Conservation (phyloP, 1,140 invertebrate genomes). For the Linepithema humile region DNA sequence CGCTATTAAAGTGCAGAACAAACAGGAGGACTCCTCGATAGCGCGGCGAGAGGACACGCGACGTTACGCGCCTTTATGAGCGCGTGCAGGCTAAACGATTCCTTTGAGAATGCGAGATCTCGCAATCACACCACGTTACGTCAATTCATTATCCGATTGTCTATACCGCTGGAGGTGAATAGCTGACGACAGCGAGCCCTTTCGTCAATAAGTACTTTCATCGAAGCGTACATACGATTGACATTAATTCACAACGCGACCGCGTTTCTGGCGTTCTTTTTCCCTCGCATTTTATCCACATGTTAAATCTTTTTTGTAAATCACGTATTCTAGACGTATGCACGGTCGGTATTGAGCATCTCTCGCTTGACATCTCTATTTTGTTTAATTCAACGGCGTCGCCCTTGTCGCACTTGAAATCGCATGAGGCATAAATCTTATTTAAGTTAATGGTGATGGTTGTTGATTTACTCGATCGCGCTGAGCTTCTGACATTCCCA, state of each 20-base stretch:
- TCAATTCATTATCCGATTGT: conserved; percentile 48
- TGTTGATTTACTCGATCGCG: neutral
- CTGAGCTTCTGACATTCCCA: conserved; percentile 4
- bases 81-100: conserved; percentile 37
- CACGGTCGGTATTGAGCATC: neutral
- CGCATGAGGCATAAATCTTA: neutral
- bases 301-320: neutral
- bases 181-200: conserved; percentile 14
- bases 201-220: neutral
- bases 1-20: conserved; percentile 76
- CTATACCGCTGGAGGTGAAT: neutral
- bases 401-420: neutral
- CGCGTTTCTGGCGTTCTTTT: neutral
- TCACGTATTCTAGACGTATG: neutral
- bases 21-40: conserved; percentile 67
- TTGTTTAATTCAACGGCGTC: neutral
- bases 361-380: neutral
- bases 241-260: neutral
- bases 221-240: neutral
- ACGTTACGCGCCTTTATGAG: conserved; percentile 40
- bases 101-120: conserved; percentile 65
- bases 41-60: conserved; percentile 52
- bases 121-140: neutral
- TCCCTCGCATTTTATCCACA: neutral
- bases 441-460: neutral